Evolutionary conservation across 1,140 invertebrate species (phyloP).

Genomic region (Choristoneura fumiferana): DNA sequence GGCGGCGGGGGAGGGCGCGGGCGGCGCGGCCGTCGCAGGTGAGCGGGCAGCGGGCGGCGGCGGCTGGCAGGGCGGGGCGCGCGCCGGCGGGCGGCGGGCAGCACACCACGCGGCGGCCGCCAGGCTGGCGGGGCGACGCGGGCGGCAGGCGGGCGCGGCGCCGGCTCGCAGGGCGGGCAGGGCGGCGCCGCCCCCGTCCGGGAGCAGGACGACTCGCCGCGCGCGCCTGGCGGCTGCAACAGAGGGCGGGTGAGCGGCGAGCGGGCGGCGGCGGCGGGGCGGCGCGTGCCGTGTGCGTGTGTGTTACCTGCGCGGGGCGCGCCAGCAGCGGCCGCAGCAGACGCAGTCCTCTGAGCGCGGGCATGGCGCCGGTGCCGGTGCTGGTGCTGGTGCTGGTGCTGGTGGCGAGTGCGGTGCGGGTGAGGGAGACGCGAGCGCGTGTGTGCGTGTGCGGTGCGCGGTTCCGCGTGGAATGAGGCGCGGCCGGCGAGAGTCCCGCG

Average conservation of each 20-base stretch:
- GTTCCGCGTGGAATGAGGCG: not conserved
- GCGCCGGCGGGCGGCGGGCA: not conserved
- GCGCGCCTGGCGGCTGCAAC: no score
- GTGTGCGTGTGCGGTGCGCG: slow-evolving; percentile 1
- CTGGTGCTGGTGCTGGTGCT: not conserved
- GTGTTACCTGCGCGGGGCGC: no score
- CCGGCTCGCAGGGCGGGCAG: slow-evolving; percentile 11
- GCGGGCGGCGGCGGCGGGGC: not conserved
- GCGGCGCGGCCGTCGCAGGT: slow-evolving; percentile 3
- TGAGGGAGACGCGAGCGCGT: not conserved
- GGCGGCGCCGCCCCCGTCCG: not conserved
- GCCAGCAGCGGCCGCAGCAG: not conserved
- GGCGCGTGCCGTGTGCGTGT: not conserved
- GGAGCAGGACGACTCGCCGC: no score
- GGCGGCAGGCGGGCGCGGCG: no score
- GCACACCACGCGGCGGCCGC: no score
- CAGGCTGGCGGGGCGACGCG: no score
- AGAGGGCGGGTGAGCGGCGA: no score
- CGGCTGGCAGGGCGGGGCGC: not conserved
- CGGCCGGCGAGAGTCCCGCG: not conserved
- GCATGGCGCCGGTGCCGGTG: not conserved
- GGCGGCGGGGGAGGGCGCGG: no score
- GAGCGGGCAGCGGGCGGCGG: not conserved
- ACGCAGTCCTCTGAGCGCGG: not conserved
- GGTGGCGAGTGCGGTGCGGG: not conserved